Percentiles rank a stretch among this genome's conserved stretches.
phyloP scores from a whole-genome alignment of 2,113 vertebrate genomes.

The Steatornis caripensis region DNA sequence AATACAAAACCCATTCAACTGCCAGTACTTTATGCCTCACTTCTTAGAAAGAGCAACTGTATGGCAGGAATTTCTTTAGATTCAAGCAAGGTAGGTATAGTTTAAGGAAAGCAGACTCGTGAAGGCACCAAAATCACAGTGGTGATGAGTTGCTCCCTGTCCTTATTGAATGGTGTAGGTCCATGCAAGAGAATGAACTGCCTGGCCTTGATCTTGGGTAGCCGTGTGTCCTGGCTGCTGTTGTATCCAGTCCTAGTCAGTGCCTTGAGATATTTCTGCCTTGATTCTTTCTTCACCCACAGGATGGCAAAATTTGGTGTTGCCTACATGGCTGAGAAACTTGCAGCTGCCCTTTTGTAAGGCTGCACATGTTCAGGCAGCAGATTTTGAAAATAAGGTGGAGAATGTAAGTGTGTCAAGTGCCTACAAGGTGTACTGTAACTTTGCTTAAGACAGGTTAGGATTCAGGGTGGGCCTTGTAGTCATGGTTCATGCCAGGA shows the following conservation, averaged over 20 bases:
- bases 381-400: not conserved
- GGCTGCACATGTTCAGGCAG: not conserved
- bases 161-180: not conserved
- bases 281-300: not conserved
- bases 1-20: not conserved
- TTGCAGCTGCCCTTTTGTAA: not conserved
- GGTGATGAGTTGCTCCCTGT: not conserved
- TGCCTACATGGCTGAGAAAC: not conserved
- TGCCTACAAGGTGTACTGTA: constrained; percentile 4
- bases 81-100: not conserved
- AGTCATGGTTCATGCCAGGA: not conserved
- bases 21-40: not conserved
- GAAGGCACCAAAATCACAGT: not conserved
- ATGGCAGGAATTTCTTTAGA: not conserved
- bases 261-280: not conserved
- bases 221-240: not conserved
- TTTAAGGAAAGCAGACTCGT: not conserved
- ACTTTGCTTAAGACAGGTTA: not conserved
- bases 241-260: not conserved
- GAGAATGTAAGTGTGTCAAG: not conserved
- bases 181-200: fast-evolving
- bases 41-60: not conserved
- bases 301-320: not conserved
- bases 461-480: not conserved
- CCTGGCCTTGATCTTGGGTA: not conserved